Evolutionary conservation across 2,113 vertebrate genomes (phyloP).

Genomic region (Salvator merianae): DNA sequence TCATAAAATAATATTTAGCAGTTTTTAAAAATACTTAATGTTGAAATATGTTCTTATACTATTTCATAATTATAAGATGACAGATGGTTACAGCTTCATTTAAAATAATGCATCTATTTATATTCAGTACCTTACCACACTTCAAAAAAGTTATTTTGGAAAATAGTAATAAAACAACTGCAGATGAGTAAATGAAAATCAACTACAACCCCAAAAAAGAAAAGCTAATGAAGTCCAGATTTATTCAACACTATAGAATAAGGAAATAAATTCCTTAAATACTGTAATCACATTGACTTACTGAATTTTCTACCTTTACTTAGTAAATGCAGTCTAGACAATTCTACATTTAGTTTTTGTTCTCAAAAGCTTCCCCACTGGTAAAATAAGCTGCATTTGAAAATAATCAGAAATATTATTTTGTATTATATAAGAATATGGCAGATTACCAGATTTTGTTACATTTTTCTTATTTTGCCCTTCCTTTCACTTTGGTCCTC

Average conservation of each 20-base stretch:
- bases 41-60: slow-evolving; percentile 1
- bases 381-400: too few species aligned
- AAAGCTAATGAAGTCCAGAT: not conserved
- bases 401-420: too few species aligned
- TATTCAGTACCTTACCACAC: not conserved
- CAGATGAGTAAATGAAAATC: not conserved
- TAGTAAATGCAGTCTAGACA: too few species aligned
- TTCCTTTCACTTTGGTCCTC: too few species aligned
- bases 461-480: too few species aligned
- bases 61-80: slow-evolving; percentile 3
- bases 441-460: too few species aligned
- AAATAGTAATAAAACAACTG: not conserved
- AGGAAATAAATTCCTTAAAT: not conserved
- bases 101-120: slow-evolving; percentile 17
- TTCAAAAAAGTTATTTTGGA: not conserved
- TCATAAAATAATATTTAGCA: slow-evolving; percentile 1
- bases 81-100: slow-evolving; percentile 14
- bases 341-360: too few species aligned
- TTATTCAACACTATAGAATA: not conserved
- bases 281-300: not conserved
- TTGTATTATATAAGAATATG: too few species aligned
- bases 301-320: too few species aligned
- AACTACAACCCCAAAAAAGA: not conserved
- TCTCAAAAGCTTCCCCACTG: too few species aligned
- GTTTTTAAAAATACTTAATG: slow-evolving; percentile 1